Percentiles rank a stretch among this genome's conserved stretches.
Conservation (phyloP, 2,113 vertebrate species). For the Cariama cristata region DNA sequence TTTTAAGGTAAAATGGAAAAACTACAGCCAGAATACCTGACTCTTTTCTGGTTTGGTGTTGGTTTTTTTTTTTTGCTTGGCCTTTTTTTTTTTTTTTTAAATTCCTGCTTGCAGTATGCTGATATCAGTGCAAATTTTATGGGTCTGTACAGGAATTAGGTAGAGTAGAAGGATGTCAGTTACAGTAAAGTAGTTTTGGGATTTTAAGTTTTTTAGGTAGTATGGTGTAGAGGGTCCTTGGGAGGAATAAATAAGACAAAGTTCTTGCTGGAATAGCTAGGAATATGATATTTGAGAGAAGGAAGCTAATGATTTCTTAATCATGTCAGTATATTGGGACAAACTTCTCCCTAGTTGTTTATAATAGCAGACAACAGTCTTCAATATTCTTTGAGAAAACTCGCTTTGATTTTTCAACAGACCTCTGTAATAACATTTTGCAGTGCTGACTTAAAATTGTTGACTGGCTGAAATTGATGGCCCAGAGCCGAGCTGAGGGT, state of each 20-base stretch:
- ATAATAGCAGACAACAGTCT: background rate
- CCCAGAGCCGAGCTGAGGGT: background rate
- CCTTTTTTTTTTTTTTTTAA: background rate
- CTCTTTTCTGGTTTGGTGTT: background rate
- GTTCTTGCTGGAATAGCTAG: background rate
- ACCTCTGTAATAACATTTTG: slow-evolving; percentile 8
- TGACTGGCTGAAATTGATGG: background rate
- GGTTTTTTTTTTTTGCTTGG: background rate
- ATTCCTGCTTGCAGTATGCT: background rate
- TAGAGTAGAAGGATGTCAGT: background rate
- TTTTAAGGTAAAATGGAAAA: slow-evolving; percentile 56
- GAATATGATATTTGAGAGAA: background rate
- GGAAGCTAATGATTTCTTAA: background rate
- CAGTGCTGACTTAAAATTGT: background rate
- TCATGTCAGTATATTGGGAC: background rate
- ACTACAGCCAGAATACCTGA: background rate
- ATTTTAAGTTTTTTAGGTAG: background rate
- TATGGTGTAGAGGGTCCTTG: background rate
- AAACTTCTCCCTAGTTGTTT: background rate
- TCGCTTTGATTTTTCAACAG: background rate
- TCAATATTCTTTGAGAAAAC: background rate
- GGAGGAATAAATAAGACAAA: background rate
- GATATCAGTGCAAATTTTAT: background rate
- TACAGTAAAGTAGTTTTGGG: background rate
- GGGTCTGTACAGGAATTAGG: background rate